A percentile compares a stretch with the other conserved stretches of the same genome.
phyloP scores from a whole-genome alignment of 2,113 vertebrate genomes.

The Siniperca knerii region DNA sequence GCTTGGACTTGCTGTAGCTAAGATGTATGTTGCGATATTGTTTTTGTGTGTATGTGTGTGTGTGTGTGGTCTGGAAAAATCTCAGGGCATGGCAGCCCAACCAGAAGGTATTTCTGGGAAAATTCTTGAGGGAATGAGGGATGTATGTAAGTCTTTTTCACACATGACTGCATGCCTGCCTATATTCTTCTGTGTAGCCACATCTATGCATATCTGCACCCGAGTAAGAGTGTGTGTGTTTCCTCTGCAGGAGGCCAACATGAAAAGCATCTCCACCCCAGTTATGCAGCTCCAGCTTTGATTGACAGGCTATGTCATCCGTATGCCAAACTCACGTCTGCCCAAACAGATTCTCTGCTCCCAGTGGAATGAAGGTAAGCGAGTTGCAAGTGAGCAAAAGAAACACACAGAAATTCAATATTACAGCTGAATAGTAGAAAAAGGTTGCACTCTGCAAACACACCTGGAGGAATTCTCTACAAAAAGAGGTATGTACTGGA shows the following conservation, averaged over 20 bases:
- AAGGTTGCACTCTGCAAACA: background rate
- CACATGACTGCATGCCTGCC: background rate
- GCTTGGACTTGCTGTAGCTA: slow-evolving; percentile 41
- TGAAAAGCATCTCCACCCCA: background rate
- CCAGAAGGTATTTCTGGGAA: slow-evolving; percentile 13
- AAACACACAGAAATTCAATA: background rate
- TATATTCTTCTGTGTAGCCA: background rate
- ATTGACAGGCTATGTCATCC: slow-evolving; percentile 34
- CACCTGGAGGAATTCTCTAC: background rate
- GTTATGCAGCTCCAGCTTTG: slow-evolving; percentile 9
- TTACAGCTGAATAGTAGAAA: background rate
- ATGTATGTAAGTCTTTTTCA: background rate
- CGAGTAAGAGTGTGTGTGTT: background rate
- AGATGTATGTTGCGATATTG: slow-evolving; percentile 42
- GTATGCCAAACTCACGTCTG: background rate
- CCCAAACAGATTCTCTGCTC: background rate
- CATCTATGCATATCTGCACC: background rate
- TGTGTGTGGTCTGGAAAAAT: slow-evolving; percentile 13
- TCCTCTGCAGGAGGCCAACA: slow-evolving; percentile 11
- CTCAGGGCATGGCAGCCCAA: background rate
- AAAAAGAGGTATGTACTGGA: background rate
- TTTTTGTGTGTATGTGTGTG: background rate
- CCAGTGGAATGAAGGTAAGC: background rate
- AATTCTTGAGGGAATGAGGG: background rate
- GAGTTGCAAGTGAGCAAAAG: slow-evolving; percentile 8